phyloP scores from a whole-genome alignment of 2,888 invertebrate genomes.

The Ochropleura plecta region DNA sequence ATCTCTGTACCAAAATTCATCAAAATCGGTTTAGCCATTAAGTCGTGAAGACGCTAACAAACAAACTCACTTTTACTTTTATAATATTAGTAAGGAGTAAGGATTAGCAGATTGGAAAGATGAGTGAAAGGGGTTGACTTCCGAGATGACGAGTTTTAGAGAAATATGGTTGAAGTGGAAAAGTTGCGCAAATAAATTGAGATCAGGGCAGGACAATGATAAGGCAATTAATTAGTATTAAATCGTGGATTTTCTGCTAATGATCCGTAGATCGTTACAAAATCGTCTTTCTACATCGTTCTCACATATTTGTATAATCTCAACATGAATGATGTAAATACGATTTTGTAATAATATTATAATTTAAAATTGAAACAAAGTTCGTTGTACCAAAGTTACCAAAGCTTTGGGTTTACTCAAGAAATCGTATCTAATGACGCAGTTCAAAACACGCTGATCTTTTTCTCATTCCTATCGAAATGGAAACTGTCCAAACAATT shows the following conservation, averaged over 20 bases:
- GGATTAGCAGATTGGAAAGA: no score
- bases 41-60: no score
- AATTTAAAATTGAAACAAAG: neutral
- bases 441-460: neutral
- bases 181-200: neutral
- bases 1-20: no score
- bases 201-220: neutral
- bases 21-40: no score
- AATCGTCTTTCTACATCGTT: no score
- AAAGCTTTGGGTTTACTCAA: neutral
- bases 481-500: slow-evolving; percentile 8
- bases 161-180: no score
- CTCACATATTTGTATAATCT: no score
- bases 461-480: neutral
- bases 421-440: neutral
- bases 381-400: neutral
- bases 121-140: neutral
- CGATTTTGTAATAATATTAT: no score
- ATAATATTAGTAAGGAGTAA: no score
- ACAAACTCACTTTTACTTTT: no score
- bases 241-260: neutral
- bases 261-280: neutral
- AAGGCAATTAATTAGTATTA: neutral
- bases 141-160: neutral
- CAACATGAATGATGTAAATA: no score